phyloP scores from a whole-genome alignment of 2,113 vertebrate species.

The Tetrax tetrax region DNA sequence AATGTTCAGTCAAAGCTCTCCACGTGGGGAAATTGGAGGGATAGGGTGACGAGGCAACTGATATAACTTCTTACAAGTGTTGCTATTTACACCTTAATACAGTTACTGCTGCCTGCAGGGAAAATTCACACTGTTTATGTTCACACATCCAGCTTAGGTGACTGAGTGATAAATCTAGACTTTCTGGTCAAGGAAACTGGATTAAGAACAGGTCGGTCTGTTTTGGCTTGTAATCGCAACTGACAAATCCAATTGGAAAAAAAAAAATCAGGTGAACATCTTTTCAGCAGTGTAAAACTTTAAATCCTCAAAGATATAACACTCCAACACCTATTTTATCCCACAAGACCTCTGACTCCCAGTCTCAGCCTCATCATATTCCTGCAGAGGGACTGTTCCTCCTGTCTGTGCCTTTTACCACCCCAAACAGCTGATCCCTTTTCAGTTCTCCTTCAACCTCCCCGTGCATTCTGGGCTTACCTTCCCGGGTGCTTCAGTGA shows the following conservation, averaged over 20 bases:
- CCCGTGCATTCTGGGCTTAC: background rate
- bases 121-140: background rate
- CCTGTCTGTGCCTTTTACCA: background rate
- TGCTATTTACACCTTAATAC: slow-evolving; percentile 15
- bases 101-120: background rate
- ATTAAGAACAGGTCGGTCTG: background rate
- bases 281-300: background rate
- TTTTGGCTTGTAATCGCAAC: background rate
- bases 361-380: background rate
- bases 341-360: background rate
- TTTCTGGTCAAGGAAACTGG: background rate
- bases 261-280: background rate
- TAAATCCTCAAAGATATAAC: background rate
- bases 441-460: background rate
- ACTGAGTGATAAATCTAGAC: background rate
- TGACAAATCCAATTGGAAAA: background rate
- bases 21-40: background rate
- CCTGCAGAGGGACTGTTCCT: background rate
- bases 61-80: background rate
- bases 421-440: background rate
- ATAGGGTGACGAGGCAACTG: background rate
- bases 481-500: background rate
- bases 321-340: background rate
- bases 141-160: slow-evolving; percentile 10
- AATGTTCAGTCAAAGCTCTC: background rate